Conservation (phyloP, 2,888 invertebrate genomes). For the Gandaritis pyraliata region DNA sequence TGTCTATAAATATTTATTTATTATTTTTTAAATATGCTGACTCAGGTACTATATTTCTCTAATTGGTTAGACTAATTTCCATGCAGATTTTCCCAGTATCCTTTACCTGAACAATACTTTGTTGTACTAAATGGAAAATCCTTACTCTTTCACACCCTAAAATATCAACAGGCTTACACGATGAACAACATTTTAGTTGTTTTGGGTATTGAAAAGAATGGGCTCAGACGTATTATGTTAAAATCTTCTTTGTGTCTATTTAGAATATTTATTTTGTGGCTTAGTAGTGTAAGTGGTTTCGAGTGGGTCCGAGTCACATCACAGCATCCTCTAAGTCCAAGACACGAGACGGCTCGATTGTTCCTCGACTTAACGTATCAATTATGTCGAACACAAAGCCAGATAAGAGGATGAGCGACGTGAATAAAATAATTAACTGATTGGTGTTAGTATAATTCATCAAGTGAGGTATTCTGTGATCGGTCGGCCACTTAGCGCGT, state of each 20-base stretch:
- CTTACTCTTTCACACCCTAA: constrained; percentile 46
- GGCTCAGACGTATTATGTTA: constrained; percentile 72
- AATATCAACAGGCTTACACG: constrained; percentile 58
- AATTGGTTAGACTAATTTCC: too few relatives aligned
- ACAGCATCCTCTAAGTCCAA: constrained; percentile 52
- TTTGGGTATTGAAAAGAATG: constrained; percentile 60
- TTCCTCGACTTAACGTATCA: constrained; percentile 82
- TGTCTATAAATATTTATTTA: too few relatives aligned
- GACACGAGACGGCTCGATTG: constrained; percentile 77
- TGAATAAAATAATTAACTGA: constrained; percentile 84
- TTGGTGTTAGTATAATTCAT: constrained; percentile 84
- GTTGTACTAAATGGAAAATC: neutral
- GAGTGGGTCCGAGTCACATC: constrained; percentile 40
- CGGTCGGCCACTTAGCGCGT: constrained; percentile 73
- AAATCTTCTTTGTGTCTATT: constrained; percentile 70
- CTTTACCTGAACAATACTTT: too few relatives aligned
- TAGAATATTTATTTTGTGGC: constrained; percentile 39
- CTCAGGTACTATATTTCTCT: too few relatives aligned
- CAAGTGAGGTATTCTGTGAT: constrained; percentile 66
- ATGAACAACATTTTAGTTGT: constrained; percentile 61
- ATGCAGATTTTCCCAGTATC: too few relatives aligned
- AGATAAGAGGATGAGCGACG: constrained; percentile 80
- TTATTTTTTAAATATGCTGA: too few relatives aligned
- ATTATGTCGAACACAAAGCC: constrained; percentile 81
- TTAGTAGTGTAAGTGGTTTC: constrained; percentile 53